Percentiles rank a stretch among this genome's conserved stretches.
These are phyloP conservation scores for Bergia puertoricense DNA, from an alignment of 92 coral and sea anemone species.

Conservation along the genomic window DNA sequence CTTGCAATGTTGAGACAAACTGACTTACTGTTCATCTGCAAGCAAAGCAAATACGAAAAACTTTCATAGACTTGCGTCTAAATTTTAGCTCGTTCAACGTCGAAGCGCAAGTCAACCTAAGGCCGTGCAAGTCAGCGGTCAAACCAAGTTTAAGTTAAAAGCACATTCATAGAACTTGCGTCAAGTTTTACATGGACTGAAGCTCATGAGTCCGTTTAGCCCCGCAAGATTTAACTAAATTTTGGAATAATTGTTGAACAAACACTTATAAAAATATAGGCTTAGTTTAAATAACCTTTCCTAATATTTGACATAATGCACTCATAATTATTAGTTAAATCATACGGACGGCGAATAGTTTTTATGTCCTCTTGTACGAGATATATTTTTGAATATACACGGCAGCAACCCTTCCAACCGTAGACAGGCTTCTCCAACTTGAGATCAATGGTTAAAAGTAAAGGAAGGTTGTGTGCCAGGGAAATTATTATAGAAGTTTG, in stretches of 20 bases:
- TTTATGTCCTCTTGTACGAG: not conserved
- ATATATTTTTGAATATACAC: too few relatives aligned
- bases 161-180: not conserved
- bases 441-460: slow-evolving; percentile 55
- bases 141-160: not conserved
- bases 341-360: not conserved
- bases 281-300: not conserved
- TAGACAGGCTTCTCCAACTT: not conserved
- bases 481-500: slow-evolving; percentile 71
- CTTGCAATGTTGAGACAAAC: too few relatives aligned
- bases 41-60: too few relatives aligned
- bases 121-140: too few relatives aligned
- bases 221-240: not conserved
- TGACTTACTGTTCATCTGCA: too few relatives aligned
- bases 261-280: not conserved
- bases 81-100: too few relatives aligned
- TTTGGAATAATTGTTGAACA: not conserved
- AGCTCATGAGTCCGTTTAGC: too few relatives aligned
- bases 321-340: not conserved
- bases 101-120: too few relatives aligned
- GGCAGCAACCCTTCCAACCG: not conserved
- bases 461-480: slow-evolving; percentile 69
- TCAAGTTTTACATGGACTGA: not conserved
- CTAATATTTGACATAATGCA: not conserved
- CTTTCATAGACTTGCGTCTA: too few relatives aligned